Base-by-base conservation (phyloP, 1,140 invertebrate genomes). In the Calliphora vicina region DNA sequence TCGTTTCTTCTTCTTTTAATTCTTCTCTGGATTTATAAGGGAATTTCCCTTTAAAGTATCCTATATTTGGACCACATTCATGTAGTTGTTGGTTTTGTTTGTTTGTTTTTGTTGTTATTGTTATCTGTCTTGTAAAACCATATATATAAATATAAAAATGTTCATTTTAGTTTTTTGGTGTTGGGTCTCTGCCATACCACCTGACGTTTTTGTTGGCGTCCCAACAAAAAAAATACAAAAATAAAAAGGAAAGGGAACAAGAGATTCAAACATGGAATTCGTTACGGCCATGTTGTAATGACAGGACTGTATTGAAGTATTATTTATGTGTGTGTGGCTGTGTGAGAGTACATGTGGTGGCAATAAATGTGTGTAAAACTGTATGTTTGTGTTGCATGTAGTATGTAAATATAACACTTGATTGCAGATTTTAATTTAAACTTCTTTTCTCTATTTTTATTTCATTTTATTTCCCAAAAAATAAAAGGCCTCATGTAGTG, bases 401-500 rank as follows among this genome's bases (percentile, higher is more conserved):
- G n/a, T 67, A 67, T 67, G 61, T 67, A 67, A 67, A 67, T 67
- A 67, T 67, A 67, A 67, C 61, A 67, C 61, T 67, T 23, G 20
- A 67, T 67, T 67, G 61, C 61, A 67, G 61, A 67, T 67, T 67
- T 67, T 67, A 67, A 67, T 67, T 67, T 20, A 67, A 67, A 67
- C n/a, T 67, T 67, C 23, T 67, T 67, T 67, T 67, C 20, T 67
- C n/a, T 67, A 67, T 67, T 67, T 67, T 67, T 67, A 23, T 67
- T 67, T 20, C 17, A 23, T 67, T 67, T 67, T 57, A 17, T 67
- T 25, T 25, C 25, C 25, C 6, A 67, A 5, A 67, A 8, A 23
- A 8, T 25, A 23, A 23, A 20, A 20, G 61, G n/a, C n/a, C 61
- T 67, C 61, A 20, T 67, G 61, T 23, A 67, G 61, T 67, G 61